Conservation (phyloP, 2,797 vertebrate species). For the Dallia pectoralis region DNA sequence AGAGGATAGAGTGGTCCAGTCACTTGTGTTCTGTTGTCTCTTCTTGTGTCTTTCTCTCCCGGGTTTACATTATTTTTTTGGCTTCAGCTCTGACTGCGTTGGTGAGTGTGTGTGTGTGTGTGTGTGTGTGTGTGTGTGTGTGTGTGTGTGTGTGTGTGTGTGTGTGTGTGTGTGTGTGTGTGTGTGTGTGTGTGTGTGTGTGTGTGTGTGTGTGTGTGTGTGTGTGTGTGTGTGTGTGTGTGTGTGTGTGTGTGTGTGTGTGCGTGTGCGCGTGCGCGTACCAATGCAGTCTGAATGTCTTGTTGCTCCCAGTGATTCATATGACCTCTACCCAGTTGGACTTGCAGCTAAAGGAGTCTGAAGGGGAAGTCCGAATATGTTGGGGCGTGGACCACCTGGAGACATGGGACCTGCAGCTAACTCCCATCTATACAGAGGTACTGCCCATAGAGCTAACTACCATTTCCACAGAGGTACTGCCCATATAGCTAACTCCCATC, state of each 20-base stretch:
- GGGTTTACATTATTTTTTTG: too few species aligned
- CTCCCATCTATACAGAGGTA: slow-evolving; percentile 74
- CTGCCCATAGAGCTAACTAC: slow-evolving; percentile 18
- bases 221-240: neutral
- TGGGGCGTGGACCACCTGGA: slow-evolving; percentile 78
- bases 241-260: neutral
- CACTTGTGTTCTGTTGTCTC: too few species aligned
- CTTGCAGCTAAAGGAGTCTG: slow-evolving; percentile 78
- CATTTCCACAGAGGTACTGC: too few species aligned
- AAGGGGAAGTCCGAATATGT: slow-evolving; percentile 75
- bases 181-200: too few species aligned
- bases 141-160: too few species aligned
- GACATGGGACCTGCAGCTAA: slow-evolving; percentile 73
- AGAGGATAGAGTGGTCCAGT: too few species aligned
- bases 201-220: neutral
- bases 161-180: too few species aligned
- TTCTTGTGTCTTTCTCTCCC: too few species aligned
- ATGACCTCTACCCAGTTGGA: slow-evolving; percentile 74
- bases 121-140: too few species aligned
- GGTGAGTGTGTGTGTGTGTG: too few species aligned
- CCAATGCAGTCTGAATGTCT: neutral
- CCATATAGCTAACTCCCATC: neutral
- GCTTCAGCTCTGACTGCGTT: too few species aligned
- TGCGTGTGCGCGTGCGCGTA: neutral
- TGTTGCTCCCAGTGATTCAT: neutral